phyloP scores from a whole-genome alignment of 2,888 invertebrate genomes.

The Dolichomitus sp. region DNA sequence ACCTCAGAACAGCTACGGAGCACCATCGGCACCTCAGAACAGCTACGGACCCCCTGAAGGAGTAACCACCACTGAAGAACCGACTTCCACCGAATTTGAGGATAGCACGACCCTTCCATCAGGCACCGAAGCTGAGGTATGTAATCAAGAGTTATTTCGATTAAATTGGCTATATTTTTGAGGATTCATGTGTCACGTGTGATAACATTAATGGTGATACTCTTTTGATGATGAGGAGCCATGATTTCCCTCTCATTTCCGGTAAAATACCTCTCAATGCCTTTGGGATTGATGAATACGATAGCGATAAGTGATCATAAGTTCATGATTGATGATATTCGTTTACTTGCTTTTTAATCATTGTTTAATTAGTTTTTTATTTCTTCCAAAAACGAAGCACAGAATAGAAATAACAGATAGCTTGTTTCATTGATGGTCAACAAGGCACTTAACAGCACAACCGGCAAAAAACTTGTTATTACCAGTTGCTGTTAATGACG shows the following conservation, averaged over 20 bases:
- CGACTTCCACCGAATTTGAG: conserved; percentile 81
- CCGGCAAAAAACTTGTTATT: neutral
- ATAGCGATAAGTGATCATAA: neutral
- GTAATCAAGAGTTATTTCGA: neutral
- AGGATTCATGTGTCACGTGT: neutral
- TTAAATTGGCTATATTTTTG: neutral
- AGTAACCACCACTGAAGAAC: conserved; percentile 79
- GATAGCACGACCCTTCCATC: conserved; percentile 81
- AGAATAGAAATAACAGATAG: too few relatives aligned
- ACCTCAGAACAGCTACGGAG: conserved; percentile 70
- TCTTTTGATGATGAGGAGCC: neutral
- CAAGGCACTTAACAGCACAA: neutral
- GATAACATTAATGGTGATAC: neutral
- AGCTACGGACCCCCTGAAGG: conserved; percentile 75
- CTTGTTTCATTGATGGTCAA: too few relatives aligned
- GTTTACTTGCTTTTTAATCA: neutral
- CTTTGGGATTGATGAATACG: neutral
- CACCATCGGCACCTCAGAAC: conserved; percentile 50
- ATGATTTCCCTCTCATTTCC: neutral
- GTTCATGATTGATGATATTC: neutral
- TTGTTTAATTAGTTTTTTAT: too few relatives aligned
- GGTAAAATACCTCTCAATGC: neutral
- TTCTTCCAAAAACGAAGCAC: too few relatives aligned
- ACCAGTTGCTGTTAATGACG: neutral
- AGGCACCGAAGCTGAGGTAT: conserved; percentile 80